phyloP scores from a whole-genome alignment of 2,113 vertebrate genomes.

The Sylvia atricapilla region DNA sequence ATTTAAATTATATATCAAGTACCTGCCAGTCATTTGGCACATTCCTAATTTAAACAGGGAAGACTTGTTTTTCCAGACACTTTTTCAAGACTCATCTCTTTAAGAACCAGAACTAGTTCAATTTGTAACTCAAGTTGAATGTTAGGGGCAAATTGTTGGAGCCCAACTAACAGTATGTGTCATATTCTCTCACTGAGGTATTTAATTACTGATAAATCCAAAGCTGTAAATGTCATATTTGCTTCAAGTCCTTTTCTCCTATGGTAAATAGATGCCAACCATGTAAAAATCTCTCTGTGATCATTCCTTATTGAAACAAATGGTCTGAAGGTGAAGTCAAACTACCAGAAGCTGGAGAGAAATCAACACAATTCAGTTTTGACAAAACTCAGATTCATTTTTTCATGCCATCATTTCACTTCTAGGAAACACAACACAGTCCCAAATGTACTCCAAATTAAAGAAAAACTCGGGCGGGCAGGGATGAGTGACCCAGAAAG shows the following conservation, averaged over 20 bases:
- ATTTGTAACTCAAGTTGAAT: constrained; percentile 37
- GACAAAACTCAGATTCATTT: not conserved
- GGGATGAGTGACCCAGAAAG: not conserved
- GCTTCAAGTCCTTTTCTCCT: not conserved
- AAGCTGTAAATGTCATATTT: not conserved
- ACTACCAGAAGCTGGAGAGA: not conserved
- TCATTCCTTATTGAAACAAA: not conserved
- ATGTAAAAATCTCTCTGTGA: not conserved
- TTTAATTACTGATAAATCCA: not conserved
- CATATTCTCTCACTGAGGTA: not conserved
- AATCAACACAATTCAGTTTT: not conserved
- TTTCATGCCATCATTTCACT: not conserved
- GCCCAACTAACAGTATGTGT: not conserved
- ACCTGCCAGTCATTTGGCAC: constrained; percentile 61
- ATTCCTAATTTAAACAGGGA: constrained; percentile 67
- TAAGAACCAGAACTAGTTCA: constrained; percentile 66
- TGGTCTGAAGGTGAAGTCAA: not conserved
- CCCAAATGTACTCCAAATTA: not conserved
- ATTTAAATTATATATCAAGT: constrained; percentile 67
- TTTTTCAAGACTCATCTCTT: constrained; percentile 61
- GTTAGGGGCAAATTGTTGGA: not conserved
- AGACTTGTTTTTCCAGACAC: constrained; percentile 71
- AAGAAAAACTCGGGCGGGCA: not conserved
- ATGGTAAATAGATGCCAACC: not conserved
- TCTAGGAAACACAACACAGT: not conserved